These are phyloP conservation scores for Apamea crenata DNA, from an alignment of 2,888 invertebrate genomes.

Conservation along the genomic window DNA sequence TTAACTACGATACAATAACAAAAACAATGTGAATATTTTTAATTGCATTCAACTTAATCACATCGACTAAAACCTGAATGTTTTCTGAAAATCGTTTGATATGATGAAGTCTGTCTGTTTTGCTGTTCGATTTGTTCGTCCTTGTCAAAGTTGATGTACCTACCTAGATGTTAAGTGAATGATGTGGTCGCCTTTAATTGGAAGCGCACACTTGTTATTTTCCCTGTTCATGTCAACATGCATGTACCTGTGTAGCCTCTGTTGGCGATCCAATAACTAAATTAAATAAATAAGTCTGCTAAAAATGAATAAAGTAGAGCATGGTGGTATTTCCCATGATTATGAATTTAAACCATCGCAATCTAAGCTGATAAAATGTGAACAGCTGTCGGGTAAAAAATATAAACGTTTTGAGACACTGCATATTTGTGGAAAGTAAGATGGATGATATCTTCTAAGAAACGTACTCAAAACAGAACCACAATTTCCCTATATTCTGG, in stretches of 20 bases:
- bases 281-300: too few relatives aligned
- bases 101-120: too few relatives aligned
- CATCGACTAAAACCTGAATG: not conserved
- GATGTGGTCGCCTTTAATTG: too few relatives aligned
- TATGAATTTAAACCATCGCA: not conserved
- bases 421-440: not conserved
- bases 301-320: not conserved
- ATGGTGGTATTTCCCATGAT: not conserved
- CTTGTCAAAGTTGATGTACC: too few relatives aligned
- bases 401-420: not conserved
- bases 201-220: too few relatives aligned
- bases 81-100: not conserved
- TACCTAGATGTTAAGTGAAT: too few relatives aligned
- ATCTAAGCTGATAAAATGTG: not conserved
- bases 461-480: constrained; percentile 10
- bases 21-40: not conserved
- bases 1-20: not conserved
- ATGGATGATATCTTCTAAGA: not conserved
- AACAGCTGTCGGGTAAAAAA: not conserved
- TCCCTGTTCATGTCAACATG: too few relatives aligned
- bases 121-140: too few relatives aligned
- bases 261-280: too few relatives aligned
- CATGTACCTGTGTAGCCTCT: too few relatives aligned
- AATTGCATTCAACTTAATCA: not conserved
- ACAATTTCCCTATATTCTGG: not conserved